Conservation (phyloP, 2,888 invertebrate genomes). For the Hemistola chrysoprasaria region DNA sequence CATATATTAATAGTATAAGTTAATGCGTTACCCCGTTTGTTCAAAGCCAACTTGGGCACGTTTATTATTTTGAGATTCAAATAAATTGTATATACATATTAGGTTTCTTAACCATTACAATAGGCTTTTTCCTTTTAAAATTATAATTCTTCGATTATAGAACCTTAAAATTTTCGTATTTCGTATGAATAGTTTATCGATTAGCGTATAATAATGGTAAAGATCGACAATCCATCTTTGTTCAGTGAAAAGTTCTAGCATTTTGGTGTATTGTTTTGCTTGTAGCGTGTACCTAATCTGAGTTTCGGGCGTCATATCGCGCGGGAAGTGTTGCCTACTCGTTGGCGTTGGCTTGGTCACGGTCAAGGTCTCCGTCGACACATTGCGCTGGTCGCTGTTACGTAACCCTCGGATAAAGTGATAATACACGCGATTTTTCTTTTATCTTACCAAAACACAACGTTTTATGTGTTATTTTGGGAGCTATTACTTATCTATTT, state of each 20-base stretch:
- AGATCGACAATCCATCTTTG: conserved; percentile 9
- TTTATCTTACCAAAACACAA: conserved; percentile 35
- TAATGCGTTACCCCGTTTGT: too few species aligned
- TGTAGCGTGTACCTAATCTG: conserved; percentile 54
- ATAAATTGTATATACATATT: conserved; percentile 15
- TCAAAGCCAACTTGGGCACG: conserved; percentile 10
- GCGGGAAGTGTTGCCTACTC: conserved; percentile 59
- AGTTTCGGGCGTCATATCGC: conserved; percentile 48
- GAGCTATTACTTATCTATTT: neutral
- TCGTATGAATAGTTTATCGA: conserved; percentile 12
- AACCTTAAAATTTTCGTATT: conserved; percentile 7
- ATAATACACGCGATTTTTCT: conserved; percentile 49
- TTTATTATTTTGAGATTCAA: conserved; percentile 16
- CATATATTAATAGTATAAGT: conserved; percentile 6
- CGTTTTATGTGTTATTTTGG: conserved; percentile 18
- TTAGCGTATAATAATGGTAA: conserved; percentile 12
- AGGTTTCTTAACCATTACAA: conserved; percentile 17
- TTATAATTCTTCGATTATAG: conserved; percentile 3
- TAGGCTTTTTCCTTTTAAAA: conserved; percentile 15
- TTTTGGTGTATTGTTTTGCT: conserved; percentile 40
- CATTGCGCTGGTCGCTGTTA: conserved; percentile 57
- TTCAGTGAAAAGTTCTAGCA: conserved; percentile 2
- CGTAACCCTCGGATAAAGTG: conserved; percentile 57
- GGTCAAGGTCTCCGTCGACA: conserved; percentile 73
- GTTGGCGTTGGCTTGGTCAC: conserved; percentile 67